Percentiles rank a stretch among this genome's conserved stretches.
Evolutionary conservation across 2,113 vertebrate genomes (phyloP).

Genomic region (Excalfactoria chinensis): DNA sequence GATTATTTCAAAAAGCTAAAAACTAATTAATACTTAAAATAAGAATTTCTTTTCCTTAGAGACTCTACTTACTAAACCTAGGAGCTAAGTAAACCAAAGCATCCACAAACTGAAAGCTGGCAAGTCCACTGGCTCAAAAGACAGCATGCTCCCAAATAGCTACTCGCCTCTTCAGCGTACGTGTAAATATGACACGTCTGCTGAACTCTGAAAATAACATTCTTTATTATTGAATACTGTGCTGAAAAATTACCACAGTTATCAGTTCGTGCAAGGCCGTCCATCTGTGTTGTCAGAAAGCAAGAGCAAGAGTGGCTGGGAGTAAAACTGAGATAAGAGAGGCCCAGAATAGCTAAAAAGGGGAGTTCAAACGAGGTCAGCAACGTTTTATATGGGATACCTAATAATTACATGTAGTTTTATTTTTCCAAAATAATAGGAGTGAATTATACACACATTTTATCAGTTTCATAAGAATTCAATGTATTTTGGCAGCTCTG

Average conservation of each 20-base stretch:
- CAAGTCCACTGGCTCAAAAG: constrained; percentile 16
- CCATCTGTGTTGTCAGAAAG: constrained; percentile 74
- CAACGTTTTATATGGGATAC: constrained; percentile 25
- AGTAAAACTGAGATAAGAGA: constrained; percentile 73
- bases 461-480: neutral
- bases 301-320: constrained; percentile 66
- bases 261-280: constrained; percentile 70
- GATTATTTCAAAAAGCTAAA: neutral
- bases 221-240: constrained; percentile 43
- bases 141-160: neutral
- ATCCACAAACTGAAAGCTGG: constrained; percentile 28
- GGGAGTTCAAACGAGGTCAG: constrained; percentile 73
- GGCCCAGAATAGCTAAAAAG: constrained; percentile 62
- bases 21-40: neutral
- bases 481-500: neutral
- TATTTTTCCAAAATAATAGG: neutral
- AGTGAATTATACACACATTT: neutral
- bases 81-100: constrained; percentile 22
- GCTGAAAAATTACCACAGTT: constrained; percentile 65
- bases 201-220: constrained; percentile 54
- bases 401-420: constrained; percentile 1
- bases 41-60: neutral
- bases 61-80: constrained; percentile 27
- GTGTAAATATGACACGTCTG: neutral
- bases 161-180: neutral